Conservation (phyloP, 2,888 invertebrate species). For the Ornithoptera priamus region DNA sequence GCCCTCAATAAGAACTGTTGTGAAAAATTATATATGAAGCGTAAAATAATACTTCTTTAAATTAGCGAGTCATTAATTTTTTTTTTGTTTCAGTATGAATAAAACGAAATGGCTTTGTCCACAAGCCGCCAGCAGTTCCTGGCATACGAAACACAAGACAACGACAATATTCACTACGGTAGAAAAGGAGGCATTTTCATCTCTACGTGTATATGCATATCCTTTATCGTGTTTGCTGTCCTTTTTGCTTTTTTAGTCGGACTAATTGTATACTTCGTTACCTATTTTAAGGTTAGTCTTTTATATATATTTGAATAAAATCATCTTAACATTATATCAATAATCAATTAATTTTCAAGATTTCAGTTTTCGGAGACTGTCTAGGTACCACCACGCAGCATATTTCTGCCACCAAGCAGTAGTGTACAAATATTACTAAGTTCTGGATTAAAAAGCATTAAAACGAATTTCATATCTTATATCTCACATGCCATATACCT, state of each 20-base stretch:
- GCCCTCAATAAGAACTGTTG: too few relatives aligned
- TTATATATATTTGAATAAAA: neutral
- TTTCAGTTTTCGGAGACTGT: too few relatives aligned
- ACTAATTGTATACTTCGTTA: conserved; percentile 68
- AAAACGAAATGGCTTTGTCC: conserved; percentile 64
- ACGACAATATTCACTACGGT: conserved; percentile 79
- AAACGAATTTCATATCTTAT: too few relatives aligned
- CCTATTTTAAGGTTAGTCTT: conserved; percentile 63
- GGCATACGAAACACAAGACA: conserved; percentile 74
- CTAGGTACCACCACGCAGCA: too few relatives aligned
- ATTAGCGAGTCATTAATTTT: too few relatives aligned
- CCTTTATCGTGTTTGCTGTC: conserved; percentile 59
- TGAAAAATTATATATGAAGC: too few relatives aligned
- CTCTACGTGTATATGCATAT: conserved; percentile 79
- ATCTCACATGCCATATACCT: too few relatives aligned
- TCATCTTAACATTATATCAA: neutral
- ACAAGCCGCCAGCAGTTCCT: conserved; percentile 81
- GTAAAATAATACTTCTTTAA: too few relatives aligned
- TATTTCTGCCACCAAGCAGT: too few relatives aligned
- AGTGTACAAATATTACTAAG: too few relatives aligned
- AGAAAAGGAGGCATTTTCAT: conserved; percentile 82
- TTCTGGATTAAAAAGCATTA: too few relatives aligned
- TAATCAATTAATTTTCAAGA: neutral
- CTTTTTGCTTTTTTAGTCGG: conserved; percentile 63
- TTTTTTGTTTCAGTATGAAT: conserved; percentile 54